Percentiles rank a stretch among this genome's conserved stretches.
phyloP scores from a whole-genome alignment of 2,888 invertebrate genomes.

The Mythimna ferrago region DNA sequence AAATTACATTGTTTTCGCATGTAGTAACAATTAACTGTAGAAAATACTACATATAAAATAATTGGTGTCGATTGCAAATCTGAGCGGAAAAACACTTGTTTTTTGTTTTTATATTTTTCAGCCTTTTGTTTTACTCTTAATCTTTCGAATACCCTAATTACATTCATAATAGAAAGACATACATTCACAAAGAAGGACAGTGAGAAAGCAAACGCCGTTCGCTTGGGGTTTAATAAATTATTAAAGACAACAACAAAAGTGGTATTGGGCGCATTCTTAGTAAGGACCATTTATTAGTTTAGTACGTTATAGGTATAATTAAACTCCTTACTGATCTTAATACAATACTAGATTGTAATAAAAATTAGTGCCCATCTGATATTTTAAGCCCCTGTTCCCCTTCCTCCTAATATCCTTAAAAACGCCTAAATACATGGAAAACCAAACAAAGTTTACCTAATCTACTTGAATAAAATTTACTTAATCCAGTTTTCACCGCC shows the following conservation, averaged over 20 bases:
- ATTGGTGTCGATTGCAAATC: not conserved
- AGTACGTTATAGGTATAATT: no score
- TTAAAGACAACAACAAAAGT: no score
- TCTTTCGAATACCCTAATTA: no score
- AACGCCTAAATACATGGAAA: slow-evolving; percentile 35
- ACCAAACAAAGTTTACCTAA: slow-evolving; percentile 41
- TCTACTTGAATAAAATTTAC: slow-evolving; percentile 53
- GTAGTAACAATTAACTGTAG: not conserved
- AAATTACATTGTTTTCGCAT: not conserved
- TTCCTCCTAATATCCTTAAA: not conserved
- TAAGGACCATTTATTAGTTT: no score
- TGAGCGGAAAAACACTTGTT: not conserved
- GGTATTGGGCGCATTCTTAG: no score
- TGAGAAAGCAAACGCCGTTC: no score
- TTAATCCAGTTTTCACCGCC: slow-evolving; percentile 35
- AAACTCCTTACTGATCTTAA: no score
- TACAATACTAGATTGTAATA: no score
- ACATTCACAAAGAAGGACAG: no score
- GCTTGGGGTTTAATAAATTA: no score
- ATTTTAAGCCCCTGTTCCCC: not conserved
- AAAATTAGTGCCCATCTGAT: no score
- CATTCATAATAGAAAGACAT: no score
- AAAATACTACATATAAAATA: not conserved
- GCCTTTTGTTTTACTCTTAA: not conserved
- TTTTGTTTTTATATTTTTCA: not conserved